These are phyloP conservation scores for Drosophila nigromelanica DNA, from an alignment of 1,140 invertebrate species.

Conservation along the genomic window DNA sequence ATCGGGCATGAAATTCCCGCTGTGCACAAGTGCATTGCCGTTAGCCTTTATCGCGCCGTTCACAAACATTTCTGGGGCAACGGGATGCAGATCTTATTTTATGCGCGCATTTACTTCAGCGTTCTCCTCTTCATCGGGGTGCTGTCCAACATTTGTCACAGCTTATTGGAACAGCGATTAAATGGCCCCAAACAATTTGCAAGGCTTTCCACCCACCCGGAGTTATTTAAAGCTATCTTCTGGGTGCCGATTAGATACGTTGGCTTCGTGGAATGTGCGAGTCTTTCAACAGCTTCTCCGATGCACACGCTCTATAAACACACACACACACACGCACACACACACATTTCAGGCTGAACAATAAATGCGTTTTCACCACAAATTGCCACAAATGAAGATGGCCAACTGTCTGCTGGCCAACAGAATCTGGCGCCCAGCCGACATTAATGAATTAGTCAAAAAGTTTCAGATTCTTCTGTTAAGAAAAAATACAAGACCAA, in stretches of 20 bases:
- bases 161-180: background rate
- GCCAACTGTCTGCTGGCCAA: too few species aligned
- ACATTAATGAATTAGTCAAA: constrained; percentile 38
- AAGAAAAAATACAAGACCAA: background rate
- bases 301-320: background rate
- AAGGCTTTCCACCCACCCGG: background rate
- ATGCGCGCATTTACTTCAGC: too few species aligned
- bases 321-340: background rate
- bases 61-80: constrained; percentile 6
- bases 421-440: constrained; percentile 10
- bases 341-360: background rate
- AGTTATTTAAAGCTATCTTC: constrained; percentile 5
- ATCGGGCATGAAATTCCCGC: constrained; percentile 29
- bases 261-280: background rate
- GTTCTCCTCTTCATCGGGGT: background rate
- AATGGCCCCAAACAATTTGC: background rate
- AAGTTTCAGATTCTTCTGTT: constrained; percentile 9
- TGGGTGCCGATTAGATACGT: background rate
- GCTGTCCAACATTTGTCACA: constrained; percentile 22
- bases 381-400: background rate
- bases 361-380: background rate
- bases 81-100: constrained; percentile 16
- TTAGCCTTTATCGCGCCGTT: constrained; percentile 10
- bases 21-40: constrained; percentile 30
- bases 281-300: background rate